Base-by-base conservation (phyloP, 2,888 invertebrate genomes). In the Agrochola circellaris region DNA sequence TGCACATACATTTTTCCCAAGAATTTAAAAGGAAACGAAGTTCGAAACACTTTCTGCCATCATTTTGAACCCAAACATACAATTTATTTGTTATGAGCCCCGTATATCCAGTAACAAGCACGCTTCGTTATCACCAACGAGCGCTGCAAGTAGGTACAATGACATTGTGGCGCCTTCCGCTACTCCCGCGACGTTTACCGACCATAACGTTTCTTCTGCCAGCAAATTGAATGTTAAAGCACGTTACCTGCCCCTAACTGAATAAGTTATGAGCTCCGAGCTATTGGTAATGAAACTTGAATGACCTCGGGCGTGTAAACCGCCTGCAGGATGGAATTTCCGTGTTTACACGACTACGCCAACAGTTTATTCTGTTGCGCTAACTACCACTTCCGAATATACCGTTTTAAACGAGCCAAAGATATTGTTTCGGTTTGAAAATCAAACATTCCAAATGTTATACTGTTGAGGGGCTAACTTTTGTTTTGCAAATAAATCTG, bases 261-360 rank as follows among this genome's bases (percentile, higher is more conserved):
- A 96, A 96, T 96, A 95, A 95, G 95, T 95, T 95, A 96, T 95
- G 94, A 94, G 94, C 91, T 86, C 84, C 91, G 92, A 93, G 94
- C 93, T 95, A 96, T 96, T 95, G 96, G 95, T 95, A 94, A 95
- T 96, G 95, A 95, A 96, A 96, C 94, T 95, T 94, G 95, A 94
- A 96, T 96, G 95, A 95, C 95, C 94, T 88, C 91, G 89, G 93
- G 92, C 92, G 89, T 92, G 93, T 93, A 92, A 91, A 93, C 91
- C 90, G 92, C 92, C 92, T 93, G 89, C 84, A 90, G 91, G 92
- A 93, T 93, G 92, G 93, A 93, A 92, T 94, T 93, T 93, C 92
- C 92, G 89, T 94, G 93, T 95, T 95, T 95, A 94, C 93, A 90
- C 89, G 88, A 87, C 89, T 84, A 88, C 86, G 85, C 87, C 82